These are phyloP conservation scores for Tipula helvola DNA, from an alignment of 2,888 invertebrate species.

Conservation along the genomic window DNA sequence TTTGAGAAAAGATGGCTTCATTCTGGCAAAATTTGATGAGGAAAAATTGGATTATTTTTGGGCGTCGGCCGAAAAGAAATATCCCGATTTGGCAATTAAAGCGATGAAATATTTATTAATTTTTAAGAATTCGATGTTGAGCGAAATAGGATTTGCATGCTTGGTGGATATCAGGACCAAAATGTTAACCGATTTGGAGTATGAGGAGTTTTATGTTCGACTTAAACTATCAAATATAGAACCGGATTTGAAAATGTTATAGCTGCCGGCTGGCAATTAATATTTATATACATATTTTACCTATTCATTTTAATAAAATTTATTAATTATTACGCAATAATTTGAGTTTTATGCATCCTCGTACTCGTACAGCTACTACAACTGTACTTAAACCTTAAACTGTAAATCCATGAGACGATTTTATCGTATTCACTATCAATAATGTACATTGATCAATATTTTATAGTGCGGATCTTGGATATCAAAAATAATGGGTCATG, in stretches of 20 bases:
- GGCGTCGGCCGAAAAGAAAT: neutral
- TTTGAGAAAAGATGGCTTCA: neutral
- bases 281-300: constrained; percentile 23
- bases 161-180: neutral
- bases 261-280: constrained; percentile 65
- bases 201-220: neutral
- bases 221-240: neutral
- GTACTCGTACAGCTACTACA: no score
- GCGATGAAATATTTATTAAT: neutral
- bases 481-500: no score
- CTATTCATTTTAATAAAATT: neutral
- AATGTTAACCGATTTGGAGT: neutral
- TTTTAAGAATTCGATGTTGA: neutral
- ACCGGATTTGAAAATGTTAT: neutral
- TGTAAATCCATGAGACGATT: no score
- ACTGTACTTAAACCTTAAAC: no score
- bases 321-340: no score
- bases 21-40: neutral
- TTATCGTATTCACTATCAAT: no score
- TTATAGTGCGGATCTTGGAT: no score
- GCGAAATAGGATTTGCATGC: neutral
- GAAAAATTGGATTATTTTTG: neutral
- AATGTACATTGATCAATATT: no score
- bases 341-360: no score
- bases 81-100: neutral